Base-by-base conservation (phyloP, 2,797 vertebrate genomes). In the Morus bassanus region DNA sequence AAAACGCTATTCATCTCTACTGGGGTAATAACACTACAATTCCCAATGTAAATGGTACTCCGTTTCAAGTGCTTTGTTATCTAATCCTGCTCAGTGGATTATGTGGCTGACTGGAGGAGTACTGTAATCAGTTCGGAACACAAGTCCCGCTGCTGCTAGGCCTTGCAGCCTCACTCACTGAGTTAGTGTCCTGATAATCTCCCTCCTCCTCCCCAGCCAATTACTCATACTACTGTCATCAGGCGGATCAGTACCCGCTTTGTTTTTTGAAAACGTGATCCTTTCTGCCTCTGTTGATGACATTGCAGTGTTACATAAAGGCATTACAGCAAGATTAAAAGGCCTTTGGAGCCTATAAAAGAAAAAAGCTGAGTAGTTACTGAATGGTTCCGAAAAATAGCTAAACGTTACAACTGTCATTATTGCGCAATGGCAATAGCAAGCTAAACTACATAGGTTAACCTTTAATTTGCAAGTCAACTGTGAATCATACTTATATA, bases 301-400 rank as follows among this genome's bases (percentile, higher is more conserved):
- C 95, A 91, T 63, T 93, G 94, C 87, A 93, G 81, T 0, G 1
- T 97, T 96, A 96, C 83, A 93, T 96, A 96, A 96, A 93, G 85
- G 92, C 92, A 91, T 91, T 96, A 93, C 54, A 89, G 93, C 61
- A 85, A 91, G 93, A 93, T 92, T 95, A 91, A 95, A 96, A 94
- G 93, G 69, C 84, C 89, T 92, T 78, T 88, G 92, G 85, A 93
- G 76, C 92, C 92, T 63, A 6, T 91, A 65, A 96, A 94, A 97
- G 89, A 88, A 94, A 91, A 87, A 91, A 81, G 46, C 84, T 69
- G 78, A 89, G 81, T 57, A 54, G 81, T 83, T 95, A 45, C 25
- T 41, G 69, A 88, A 83, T 21, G 79, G 65, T 61, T 94, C 73
- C 89, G 87, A 88, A 85, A 95, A 92, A 89, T 11, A 93, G 60